Evolutionary conservation across 2,113 vertebrate species (phyloP).

Genomic region (Channa maculata): DNA sequence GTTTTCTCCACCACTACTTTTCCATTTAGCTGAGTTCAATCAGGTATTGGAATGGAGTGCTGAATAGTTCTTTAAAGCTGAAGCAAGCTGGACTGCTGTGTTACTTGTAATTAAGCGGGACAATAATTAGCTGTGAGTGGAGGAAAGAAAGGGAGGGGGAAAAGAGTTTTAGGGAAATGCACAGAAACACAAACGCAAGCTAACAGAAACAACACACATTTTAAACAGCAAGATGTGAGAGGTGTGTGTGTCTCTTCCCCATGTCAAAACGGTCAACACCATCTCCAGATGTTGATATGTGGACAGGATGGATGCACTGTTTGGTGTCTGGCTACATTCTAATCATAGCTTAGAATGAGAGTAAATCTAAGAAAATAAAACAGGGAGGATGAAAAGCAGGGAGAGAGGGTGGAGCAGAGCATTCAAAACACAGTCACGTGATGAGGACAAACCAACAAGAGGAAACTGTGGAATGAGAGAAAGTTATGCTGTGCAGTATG

Average conservation of each 20-base stretch:
- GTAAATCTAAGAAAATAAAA: slow-evolving; percentile 5
- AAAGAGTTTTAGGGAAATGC: slow-evolving; percentile 34
- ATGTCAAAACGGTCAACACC: slow-evolving; percentile 56
- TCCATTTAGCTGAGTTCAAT: slow-evolving; percentile 80
- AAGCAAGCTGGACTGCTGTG: slow-evolving; percentile 62
- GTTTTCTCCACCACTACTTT: slow-evolving; percentile 76
- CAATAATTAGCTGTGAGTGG: slow-evolving; percentile 78
- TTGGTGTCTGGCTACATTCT: slow-evolving; percentile 58
- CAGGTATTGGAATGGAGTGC: slow-evolving; percentile 72
- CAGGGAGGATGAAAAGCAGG: background rate
- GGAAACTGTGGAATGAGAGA: background rate
- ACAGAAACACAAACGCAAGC: slow-evolving; percentile 49
- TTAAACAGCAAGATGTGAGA: slow-evolving; percentile 44
- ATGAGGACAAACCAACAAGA: slow-evolving; percentile 17
- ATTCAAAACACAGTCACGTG: slow-evolving; percentile 25
- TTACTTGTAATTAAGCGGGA: slow-evolving; percentile 79
- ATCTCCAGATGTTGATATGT: slow-evolving; percentile 66
- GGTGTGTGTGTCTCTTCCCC: slow-evolving; percentile 18
- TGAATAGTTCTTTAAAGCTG: slow-evolving; percentile 76
- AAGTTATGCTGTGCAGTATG: background rate
- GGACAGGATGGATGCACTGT: slow-evolving; percentile 67
- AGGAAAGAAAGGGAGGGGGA: slow-evolving; percentile 30
- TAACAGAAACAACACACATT: slow-evolving; percentile 52
- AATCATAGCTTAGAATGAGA: slow-evolving; percentile 51
- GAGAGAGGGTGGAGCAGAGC: slow-evolving; percentile 8